Base-by-base conservation (phyloP, 2,888 invertebrate species). In the Macaria notata region DNA sequence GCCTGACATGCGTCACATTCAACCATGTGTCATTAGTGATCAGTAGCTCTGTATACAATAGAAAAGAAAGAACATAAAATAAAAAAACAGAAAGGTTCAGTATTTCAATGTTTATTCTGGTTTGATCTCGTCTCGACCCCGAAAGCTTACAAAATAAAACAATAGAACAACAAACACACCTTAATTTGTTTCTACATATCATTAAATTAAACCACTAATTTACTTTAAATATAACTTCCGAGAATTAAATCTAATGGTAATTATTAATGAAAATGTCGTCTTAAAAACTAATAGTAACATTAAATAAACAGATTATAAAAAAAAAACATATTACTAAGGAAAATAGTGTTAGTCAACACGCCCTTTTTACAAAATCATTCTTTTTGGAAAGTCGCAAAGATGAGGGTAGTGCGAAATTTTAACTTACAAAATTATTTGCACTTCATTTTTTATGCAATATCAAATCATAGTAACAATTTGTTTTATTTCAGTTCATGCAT, bases 241-340 rank as follows among this genome's bases (percentile, higher is more conserved):
- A 79, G 70, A 76, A 81, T 82, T 87, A 85, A 75, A 55, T 72
- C 86, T 88, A 88, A 84, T 88, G 88, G 88, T 88, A 88, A 84
- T 81, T 47, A 71, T 66, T 73, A 70, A 74, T 76, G 71, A 73
- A 80, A 80, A 83, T 80, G 72, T 75, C 77, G 79, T 75, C 86
- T 85, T 88, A 87, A 78, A 84, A 84, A 86, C 72, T 86, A 88
- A 88, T 88, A 88, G 86, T 89, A 87, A 89, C 88, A 83, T 88
- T 86, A 87, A 84, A 85, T 83, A 85, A 82, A 81, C 69, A 73
- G 75, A 81, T 80, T 78, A 70, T 68, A 66, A 62, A 65, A 64
- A 50, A 46, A 54, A 59, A 54, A 51, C 48, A 42, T 31, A 59
- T 48, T 48, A 51, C 54, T 59, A 59, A 38, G 54, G 55, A 54